phyloP scores from a whole-genome alignment of 2,888 invertebrate species.

The Conops quadrifasciatus region DNA sequence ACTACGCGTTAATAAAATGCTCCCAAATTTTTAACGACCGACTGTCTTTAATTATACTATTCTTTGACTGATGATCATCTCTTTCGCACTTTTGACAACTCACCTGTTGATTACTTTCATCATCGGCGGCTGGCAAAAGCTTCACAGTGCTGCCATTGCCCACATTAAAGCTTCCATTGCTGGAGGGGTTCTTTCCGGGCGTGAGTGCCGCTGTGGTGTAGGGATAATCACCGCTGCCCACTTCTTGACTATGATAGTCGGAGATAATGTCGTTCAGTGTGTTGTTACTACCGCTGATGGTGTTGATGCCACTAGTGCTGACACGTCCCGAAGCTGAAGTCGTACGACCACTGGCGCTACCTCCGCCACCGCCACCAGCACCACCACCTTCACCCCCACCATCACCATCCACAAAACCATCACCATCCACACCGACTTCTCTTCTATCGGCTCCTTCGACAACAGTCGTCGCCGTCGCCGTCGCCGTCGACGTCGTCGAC shows the following conservation, averaged over 20 bases:
- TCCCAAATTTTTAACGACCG: no score
- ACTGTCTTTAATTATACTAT: no score
- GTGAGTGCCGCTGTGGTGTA: conserved; percentile 45
- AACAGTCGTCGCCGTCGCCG: no score
- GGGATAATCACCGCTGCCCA: conserved; percentile 52
- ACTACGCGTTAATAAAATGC: no score
- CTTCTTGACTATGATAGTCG: conserved; percentile 57
- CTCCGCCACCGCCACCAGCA: conserved; percentile 38
- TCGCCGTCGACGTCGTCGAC: conserved; percentile 51
- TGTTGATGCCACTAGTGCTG: conserved; percentile 58
- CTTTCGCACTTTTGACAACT: no score
- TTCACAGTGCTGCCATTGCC: conserved; percentile 63
- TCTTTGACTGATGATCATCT: no score
- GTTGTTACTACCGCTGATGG: conserved; percentile 61
- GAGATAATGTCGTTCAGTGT: conserved; percentile 62
- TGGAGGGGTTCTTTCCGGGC: conserved; percentile 58
- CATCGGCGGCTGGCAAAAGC: conserved; percentile 58
- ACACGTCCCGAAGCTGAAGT: conserved; percentile 60
- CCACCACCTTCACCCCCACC: conserved; percentile 35
- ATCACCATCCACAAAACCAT: conserved; percentile 27
- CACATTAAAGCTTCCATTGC: conserved; percentile 56
- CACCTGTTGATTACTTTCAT: conserved; percentile 64
- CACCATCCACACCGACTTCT: conserved; percentile 24
- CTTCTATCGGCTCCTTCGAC: conserved; percentile 34
- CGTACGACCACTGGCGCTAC: conserved; percentile 52